These are phyloP conservation scores for Malacoraja senta DNA, from an alignment of 2,797 vertebrate genomes.

Conservation along the genomic window DNA sequence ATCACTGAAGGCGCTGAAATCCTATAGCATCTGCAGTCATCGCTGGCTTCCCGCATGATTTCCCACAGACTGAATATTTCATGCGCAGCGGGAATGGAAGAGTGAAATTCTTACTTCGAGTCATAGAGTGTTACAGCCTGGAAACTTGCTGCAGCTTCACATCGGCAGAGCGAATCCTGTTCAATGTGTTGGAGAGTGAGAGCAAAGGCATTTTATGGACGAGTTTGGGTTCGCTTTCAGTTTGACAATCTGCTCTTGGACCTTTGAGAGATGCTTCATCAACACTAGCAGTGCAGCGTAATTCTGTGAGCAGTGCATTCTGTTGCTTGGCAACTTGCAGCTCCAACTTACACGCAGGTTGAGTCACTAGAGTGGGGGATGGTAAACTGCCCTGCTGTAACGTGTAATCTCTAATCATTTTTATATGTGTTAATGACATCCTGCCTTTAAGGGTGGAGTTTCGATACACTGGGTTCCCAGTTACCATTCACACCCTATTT, in stretches of 20 bases:
- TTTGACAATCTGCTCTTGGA: neutral
- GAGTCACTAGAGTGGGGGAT: neutral
- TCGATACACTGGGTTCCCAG: too few relatives aligned
- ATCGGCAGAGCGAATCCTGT: neutral
- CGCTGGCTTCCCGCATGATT: neutral
- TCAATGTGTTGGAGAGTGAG: too few relatives aligned
- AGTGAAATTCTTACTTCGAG: too few relatives aligned
- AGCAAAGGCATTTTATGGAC: neutral
- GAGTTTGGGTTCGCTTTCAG: neutral
- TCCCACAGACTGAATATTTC: neutral
- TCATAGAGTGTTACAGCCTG: too few relatives aligned
- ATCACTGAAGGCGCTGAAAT: too few relatives aligned
- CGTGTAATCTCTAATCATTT: neutral
- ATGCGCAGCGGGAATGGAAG: too few relatives aligned
- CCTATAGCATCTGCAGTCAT: neutral
- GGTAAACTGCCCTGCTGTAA: neutral
- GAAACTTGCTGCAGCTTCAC: too few relatives aligned
- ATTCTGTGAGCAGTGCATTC: neutral
- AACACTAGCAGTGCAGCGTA: neutral
- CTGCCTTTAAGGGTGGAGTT: neutral
- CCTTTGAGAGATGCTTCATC: neutral
- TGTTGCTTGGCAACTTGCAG: slow-evolving; percentile 11
- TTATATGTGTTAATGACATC: neutral
- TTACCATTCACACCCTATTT: neutral
- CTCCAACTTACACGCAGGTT: neutral